phyloP scores from a whole-genome alignment of 1,140 invertebrate genomes.

The Batillaria attramentaria region DNA sequence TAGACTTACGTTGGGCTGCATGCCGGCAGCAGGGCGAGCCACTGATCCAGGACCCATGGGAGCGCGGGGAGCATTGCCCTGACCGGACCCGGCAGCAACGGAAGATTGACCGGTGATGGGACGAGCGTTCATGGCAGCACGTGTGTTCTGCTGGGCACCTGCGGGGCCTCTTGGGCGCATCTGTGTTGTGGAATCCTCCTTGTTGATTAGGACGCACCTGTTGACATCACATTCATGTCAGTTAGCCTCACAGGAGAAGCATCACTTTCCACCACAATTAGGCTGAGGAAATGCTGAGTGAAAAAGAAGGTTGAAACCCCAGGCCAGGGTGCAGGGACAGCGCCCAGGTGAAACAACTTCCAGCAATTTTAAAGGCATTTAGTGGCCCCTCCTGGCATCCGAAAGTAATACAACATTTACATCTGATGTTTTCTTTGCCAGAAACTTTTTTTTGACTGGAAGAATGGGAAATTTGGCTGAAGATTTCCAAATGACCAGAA shows the following conservation, averaged over 20 bases:
- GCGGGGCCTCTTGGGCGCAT: slow-evolving; percentile 70
- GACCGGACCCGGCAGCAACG: slow-evolving; percentile 28
- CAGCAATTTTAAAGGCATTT: too few relatives aligned
- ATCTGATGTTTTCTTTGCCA: too few relatives aligned
- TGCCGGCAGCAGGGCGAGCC: slow-evolving; percentile 39
- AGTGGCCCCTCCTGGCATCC: too few relatives aligned
- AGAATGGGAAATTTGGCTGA: too few relatives aligned
- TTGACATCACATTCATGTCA: neutral
- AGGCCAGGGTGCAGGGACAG: neutral
- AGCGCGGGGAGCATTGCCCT: slow-evolving; percentile 28
- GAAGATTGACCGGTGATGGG: slow-evolving; percentile 81
- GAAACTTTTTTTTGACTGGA: too few relatives aligned
- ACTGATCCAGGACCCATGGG: slow-evolving; percentile 26
- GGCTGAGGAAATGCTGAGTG: neutral
- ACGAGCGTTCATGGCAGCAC: slow-evolving; percentile 82
- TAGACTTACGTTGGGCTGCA: slow-evolving; percentile 52
- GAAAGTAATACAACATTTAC: too few relatives aligned
- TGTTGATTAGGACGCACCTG: neutral
- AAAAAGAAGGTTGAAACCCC: neutral
- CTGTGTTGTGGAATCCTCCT: slow-evolving; percentile 74
- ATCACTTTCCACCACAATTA: neutral
- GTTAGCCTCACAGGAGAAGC: neutral
- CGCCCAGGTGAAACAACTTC: too few relatives aligned
- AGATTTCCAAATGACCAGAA: too few relatives aligned
- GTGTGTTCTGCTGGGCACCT: too few relatives aligned